These are phyloP conservation scores for Nezara viridula DNA, from an alignment of 2,888 invertebrate species.

Conservation along the genomic window DNA sequence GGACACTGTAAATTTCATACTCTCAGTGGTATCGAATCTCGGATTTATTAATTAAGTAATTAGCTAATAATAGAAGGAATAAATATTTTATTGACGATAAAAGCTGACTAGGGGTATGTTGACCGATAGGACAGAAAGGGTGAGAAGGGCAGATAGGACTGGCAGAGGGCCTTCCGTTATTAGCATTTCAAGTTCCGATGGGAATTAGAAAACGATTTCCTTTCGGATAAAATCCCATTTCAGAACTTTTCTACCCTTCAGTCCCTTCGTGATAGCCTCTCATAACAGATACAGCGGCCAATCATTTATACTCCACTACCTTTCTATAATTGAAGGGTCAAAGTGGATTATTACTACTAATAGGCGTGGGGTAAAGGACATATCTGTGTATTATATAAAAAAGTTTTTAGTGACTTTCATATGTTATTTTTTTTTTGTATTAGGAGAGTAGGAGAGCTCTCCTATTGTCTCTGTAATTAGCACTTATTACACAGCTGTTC, in stretches of 20 bases:
- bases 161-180: neutral
- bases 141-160: neutral
- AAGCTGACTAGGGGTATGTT: neutral
- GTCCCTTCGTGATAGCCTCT: neutral
- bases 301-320: neutral
- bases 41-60: neutral
- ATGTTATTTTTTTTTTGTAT: too few relatives aligned
- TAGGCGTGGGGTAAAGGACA: too few relatives aligned
- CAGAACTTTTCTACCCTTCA: neutral
- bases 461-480: too few relatives aligned
- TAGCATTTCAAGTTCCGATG: constrained; percentile 31
- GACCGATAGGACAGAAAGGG: neutral
- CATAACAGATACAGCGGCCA: neutral
- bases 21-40: neutral
- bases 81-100: neutral
- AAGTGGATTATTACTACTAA: too few relatives aligned
- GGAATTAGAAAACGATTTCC: constrained; percentile 31
- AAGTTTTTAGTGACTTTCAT: too few relatives aligned
- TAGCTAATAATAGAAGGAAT: neutral
- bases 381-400: too few relatives aligned
- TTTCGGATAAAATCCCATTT: constrained; percentile 9
- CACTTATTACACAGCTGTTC: too few relatives aligned
- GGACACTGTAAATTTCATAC: neutral
- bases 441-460: too few relatives aligned
- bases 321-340: too few relatives aligned